Base-by-base conservation (phyloP, 2,113 vertebrate species). In the Thalassarche chlororhynchos region DNA sequence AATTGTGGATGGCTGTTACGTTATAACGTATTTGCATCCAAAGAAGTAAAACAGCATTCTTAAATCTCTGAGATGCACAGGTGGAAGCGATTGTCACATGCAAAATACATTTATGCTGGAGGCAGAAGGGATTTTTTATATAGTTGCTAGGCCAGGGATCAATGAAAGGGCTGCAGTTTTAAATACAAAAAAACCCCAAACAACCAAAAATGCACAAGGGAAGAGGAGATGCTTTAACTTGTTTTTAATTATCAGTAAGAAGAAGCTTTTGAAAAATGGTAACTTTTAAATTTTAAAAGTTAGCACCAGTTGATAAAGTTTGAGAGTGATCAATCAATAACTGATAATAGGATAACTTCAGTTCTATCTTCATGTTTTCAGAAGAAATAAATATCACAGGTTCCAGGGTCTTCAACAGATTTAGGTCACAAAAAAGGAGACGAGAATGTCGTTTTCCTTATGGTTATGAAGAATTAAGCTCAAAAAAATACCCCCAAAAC, bases 1-100 rank as follows among this genome's bases (percentile, higher is more conserved):
- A 44, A 14, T 47, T 47, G 6, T 46, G 31, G 31, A 5, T 0
- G 0, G 13, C 49, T 52, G 2, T 15, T 29, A 5, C 8, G 16
- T 65, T 87, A 3, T 2, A 47, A 60, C 3, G 1, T 16, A 6
- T 70, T 86, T 46, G 6, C 40, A 18, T 58, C 21, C 36, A 40
- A 44, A 83, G 26, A 65, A 40, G 14, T 58, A 26, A 87, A 89
- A 4, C 0, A 1, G 12, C 13, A 12, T 36, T 75, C 28, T 34
- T 54, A 46, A 62, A 54, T 76, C n/a, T 38, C 14, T 51, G 19
- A 60, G 65, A 8, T 36, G 28, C 32, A 7, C 9, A 11, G 25
- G 17, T 54, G 26, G 52, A 80, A 51, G 46, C 0, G 1, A n/a
- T 29, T 82, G 40, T 52, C 12, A 60, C 24, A 4, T 55, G 10